phyloP scores from a whole-genome alignment of 1,140 invertebrate genomes.

The Streblospio benedicti region DNA sequence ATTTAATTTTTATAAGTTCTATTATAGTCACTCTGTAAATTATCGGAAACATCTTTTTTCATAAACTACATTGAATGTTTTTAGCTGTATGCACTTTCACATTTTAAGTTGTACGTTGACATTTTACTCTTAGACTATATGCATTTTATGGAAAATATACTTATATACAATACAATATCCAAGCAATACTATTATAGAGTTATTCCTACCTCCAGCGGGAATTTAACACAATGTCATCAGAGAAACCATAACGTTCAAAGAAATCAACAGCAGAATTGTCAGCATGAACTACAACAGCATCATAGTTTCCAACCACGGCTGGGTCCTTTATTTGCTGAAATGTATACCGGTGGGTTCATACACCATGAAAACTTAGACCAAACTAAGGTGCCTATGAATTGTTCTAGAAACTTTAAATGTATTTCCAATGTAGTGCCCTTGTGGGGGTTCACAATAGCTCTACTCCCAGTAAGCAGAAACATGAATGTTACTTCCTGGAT shows the following conservation, averaged over 20 bases:
- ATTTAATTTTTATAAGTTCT: too few species aligned
- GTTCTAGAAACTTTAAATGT: neutral
- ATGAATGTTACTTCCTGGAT: neutral
- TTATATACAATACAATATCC: neutral
- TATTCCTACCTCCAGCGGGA: conserved; percentile 42
- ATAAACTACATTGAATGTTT: neutral
- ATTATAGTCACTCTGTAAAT: too few species aligned
- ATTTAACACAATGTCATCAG: conserved; percentile 46
- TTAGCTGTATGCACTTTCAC: neutral
- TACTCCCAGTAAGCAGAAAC: neutral
- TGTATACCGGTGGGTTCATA: neutral
- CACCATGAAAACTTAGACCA: neutral
- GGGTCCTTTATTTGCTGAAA: conserved; percentile 45
- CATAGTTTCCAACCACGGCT: conserved; percentile 43
- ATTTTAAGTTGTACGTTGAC: neutral
- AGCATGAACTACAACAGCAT: conserved; percentile 46
- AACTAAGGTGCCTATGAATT: neutral
- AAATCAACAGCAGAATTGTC: conserved; percentile 44
- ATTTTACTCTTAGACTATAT: neutral
- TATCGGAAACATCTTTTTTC: neutral
- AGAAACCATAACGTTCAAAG: conserved; percentile 46
- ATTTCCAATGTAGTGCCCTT: neutral
- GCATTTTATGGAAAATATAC: neutral
- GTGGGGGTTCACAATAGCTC: neutral
- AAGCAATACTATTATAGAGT: neutral